phyloP scores from a whole-genome alignment of 2,797 vertebrate genomes.

The Hyperoplus immaculatus region DNA sequence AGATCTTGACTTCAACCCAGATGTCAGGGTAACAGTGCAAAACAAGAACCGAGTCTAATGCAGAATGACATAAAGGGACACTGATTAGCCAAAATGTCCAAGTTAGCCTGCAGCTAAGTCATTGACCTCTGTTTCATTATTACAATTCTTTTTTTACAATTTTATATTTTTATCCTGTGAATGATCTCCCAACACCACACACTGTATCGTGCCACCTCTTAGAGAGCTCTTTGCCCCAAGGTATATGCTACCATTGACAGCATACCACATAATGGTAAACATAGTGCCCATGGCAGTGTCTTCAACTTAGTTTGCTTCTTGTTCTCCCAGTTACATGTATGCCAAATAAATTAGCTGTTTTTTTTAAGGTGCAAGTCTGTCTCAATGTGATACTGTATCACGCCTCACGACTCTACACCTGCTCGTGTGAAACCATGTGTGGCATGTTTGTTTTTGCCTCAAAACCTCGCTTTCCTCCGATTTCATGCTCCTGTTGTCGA shows the following conservation, averaged over 20 bases:
- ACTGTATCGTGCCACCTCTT: neutral
- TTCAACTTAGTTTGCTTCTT: neutral
- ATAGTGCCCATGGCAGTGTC: neutral
- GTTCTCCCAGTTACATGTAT: conserved; percentile 27
- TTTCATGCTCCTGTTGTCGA: conserved; percentile 17
- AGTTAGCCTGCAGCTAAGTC: neutral
- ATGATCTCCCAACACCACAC: neutral
- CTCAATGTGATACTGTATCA: conserved; percentile 34
- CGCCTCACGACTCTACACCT: conserved; percentile 47
- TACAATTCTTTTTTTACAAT: neutral
- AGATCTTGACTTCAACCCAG: neutral
- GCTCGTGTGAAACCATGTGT: conserved; percentile 37
- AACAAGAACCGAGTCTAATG: too few species aligned
- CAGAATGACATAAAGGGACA: neutral
- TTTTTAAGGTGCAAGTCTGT: conserved; percentile 22
- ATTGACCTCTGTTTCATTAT: neutral
- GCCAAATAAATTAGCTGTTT: conserved; percentile 42
- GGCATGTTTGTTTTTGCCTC: conserved; percentile 17
- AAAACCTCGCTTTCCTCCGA: conserved; percentile 15
- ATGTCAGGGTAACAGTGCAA: neutral
- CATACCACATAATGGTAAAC: conserved; percentile 6
- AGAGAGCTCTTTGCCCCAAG: neutral
- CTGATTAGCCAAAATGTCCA: neutral
- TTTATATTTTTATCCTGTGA: neutral
- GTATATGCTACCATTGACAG: neutral